Base-by-base conservation (phyloP, 2,888 invertebrate genomes). In the Caenorhabditis angaria region DNA sequence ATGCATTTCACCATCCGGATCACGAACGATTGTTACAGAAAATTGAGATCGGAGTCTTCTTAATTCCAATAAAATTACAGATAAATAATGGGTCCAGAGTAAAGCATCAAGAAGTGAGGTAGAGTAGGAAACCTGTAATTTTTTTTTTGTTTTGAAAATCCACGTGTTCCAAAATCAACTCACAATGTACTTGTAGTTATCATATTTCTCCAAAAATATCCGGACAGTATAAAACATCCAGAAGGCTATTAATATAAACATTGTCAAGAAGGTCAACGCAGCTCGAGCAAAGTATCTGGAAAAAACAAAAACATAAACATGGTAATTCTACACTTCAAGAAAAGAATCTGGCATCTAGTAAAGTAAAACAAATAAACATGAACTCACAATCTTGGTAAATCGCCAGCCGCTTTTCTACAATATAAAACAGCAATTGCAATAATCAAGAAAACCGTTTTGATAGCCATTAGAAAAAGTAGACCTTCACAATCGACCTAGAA, bases 221-320 rank as follows among this genome's bases (percentile, higher is more conserved):
- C 97, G 94, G 60, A 97, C 95, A 84, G 94, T 92, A 88, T 97
- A 99, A 89, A 99, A 99, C 22, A 99, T 90, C 97, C 99, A 99
- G 89, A 95, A 97, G 4, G 96, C 93, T 89, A 97, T 95, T 75
- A 94, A 93, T 88, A 96, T 93, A 18, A 99, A 92, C 50, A 95
- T 92, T 47, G 95, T 79, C 22, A 85, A 76, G 20, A 84, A 66
- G 18, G 80, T 76, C 55, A 86, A 74, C 0, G 82, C 77, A 6
- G 83, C 84, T 61, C 86, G 67, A 0, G 80, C 69, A 41, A 84
- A 68, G 32, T 80, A 80, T 51, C 69, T 74, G 57, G n/a, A n/a
- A n/a, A n/a, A n/a, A n/a, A n/a, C n/a, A n/a, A 54, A 62, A 62
- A 22, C 4, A 18, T 20, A 32, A 48, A 48, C n/a, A 12, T 14